These are phyloP conservation scores for Schlechtendalia chinensis DNA, from an alignment of 1,140 invertebrate species.

Conservation along the genomic window DNA sequence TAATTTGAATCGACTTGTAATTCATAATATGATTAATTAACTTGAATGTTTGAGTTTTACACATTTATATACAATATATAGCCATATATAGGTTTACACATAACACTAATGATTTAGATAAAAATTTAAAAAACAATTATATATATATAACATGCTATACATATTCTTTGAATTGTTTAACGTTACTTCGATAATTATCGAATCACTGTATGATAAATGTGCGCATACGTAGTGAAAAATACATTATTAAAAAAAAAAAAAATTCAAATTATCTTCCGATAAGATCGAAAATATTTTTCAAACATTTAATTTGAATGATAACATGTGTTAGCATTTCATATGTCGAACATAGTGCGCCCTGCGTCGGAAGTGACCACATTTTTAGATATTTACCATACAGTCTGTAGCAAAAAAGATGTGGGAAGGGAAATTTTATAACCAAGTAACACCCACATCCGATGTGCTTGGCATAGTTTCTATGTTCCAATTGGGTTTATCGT, in stretches of 20 bases:
- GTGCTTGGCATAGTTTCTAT: conserved; percentile 31
- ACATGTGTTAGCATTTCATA: background rate
- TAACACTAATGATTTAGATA: background rate
- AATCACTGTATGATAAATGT: too few species aligned
- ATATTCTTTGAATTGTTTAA: too few species aligned
- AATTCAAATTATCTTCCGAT: too few species aligned
- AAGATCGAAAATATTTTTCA: background rate
- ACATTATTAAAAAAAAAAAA: background rate
- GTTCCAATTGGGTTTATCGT: conserved; percentile 27
- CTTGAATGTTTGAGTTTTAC: too few species aligned
- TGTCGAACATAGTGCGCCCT: too few species aligned
- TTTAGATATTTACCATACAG: background rate
- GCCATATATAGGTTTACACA: background rate
- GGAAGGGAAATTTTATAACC: conserved; percentile 5
- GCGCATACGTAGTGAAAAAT: background rate
- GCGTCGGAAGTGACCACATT: background rate
- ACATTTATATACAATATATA: background rate
- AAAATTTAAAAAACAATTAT: background rate
- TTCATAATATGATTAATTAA: background rate
- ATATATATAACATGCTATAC: too few species aligned
- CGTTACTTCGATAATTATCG: too few species aligned
- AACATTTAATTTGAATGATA: background rate
- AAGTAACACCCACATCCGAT: conserved; percentile 15
- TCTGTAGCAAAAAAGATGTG: too few species aligned
- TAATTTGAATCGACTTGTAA: background rate